Percentiles rank a stretch among this genome's conserved stretches.
These are phyloP conservation scores for Neodiprion virginianus DNA, from an alignment of 1,140 invertebrate species.

Conservation along the genomic window DNA sequence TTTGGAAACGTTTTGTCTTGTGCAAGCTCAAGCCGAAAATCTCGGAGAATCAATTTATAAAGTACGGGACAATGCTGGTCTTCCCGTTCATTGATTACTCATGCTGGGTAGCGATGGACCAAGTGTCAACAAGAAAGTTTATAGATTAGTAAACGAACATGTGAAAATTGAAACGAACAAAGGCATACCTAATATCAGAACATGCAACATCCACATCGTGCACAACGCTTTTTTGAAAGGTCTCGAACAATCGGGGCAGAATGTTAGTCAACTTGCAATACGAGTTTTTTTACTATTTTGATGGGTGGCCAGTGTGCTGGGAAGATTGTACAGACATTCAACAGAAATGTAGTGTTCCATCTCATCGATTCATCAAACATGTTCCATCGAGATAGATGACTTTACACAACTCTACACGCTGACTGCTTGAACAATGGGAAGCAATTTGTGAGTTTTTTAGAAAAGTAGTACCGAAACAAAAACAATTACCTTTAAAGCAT, in stretches of 20 bases:
- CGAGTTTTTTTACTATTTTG: constrained; percentile 37
- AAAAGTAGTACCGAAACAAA: constrained; percentile 10
- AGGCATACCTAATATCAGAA: constrained; percentile 27
- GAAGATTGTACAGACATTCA: constrained; percentile 36
- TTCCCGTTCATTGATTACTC: constrained; percentile 13
- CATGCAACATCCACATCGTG: constrained; percentile 37
- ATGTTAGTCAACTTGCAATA: constrained; percentile 30
- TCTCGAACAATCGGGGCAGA: constrained; percentile 31
- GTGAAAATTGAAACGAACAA: constrained; percentile 26
- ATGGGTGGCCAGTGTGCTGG: constrained; percentile 30
- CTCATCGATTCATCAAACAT: constrained; percentile 38
- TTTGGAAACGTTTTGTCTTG: constrained; percentile 24
- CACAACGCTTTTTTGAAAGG: constrained; percentile 37
- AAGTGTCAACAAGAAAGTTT: constrained; percentile 42
- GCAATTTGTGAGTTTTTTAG: constrained; percentile 29
- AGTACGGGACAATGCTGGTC: constrained; percentile 22
- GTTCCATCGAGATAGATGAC: constrained; percentile 36
- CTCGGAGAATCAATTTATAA: constrained; percentile 20
- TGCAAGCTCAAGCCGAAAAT: constrained; percentile 20
- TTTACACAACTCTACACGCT: constrained; percentile 28
- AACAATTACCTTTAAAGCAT: background rate
- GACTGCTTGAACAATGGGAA: constrained; percentile 32
- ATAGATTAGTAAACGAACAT: constrained; percentile 29
- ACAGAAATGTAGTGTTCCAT: constrained; percentile 22
- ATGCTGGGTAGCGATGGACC: constrained; percentile 40